Conservation (phyloP, 2,113 vertebrate species). For the Centropus unirufus region DNA sequence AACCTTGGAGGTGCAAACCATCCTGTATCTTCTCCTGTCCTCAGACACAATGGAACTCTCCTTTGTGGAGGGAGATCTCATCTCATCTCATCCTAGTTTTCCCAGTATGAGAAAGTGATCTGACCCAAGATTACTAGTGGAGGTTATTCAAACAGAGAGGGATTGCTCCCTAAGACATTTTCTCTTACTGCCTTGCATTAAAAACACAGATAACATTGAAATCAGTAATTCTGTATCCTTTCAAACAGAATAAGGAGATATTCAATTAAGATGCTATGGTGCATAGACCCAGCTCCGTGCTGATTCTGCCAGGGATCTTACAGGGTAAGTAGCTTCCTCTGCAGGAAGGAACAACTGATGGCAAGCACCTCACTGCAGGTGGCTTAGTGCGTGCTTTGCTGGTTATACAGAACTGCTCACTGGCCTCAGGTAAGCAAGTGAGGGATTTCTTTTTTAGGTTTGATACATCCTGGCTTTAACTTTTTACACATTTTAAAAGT, state of each 20-base stretch:
- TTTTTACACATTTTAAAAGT: not conserved
- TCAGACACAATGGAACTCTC: not conserved
- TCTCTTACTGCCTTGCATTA: not conserved
- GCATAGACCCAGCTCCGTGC: rapidly evolving
- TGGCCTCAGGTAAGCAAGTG: not conserved
- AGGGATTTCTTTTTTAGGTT: not conserved
- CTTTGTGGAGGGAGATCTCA: not conserved
- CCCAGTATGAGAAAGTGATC: not conserved
- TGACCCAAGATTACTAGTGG: not conserved
- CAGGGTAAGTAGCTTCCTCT: too few relatives aligned
- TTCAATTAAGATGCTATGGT: not conserved
- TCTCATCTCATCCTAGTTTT: not conserved
- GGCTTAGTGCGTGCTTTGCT: not conserved
- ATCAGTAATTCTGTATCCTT: not conserved
- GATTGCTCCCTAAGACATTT: not conserved
- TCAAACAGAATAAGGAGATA: not conserved
- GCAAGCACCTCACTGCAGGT: not conserved
- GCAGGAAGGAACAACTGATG: not conserved
- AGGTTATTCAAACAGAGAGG: not conserved
- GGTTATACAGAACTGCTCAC: not conserved
- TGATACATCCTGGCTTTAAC: not conserved
- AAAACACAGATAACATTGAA: not conserved
- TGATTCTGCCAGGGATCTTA: not conserved
- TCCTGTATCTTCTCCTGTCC: not conserved
- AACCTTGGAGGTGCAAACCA: not conserved